Percentiles rank a stretch among this genome's conserved stretches.
Evolutionary conservation across 1,140 invertebrate genomes (phyloP).

Genomic region (Rhagoletis zephyria): DNA sequence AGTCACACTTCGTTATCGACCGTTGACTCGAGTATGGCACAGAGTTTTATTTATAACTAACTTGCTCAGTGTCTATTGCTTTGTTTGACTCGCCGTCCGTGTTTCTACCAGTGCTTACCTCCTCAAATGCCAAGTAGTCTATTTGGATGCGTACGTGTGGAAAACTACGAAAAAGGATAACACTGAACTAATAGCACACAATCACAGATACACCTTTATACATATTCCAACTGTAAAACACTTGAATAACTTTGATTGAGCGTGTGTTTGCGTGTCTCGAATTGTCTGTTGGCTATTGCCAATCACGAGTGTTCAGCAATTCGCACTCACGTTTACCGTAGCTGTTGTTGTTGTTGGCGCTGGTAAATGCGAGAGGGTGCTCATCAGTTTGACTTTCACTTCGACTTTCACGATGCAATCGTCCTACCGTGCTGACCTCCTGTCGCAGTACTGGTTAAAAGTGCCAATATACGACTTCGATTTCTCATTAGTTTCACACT

Average conservation of each 20-base stretch:
- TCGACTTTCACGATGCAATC: neutral
- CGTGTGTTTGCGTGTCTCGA: neutral
- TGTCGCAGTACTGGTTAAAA: neutral
- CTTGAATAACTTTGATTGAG: slow-evolving; percentile 52
- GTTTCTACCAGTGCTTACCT: slow-evolving; percentile 14
- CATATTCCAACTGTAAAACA: neutral
- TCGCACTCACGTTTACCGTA: neutral
- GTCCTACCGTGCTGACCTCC: neutral
- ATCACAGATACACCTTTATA: neutral
- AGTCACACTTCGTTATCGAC: neutral
- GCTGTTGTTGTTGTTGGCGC: neutral
- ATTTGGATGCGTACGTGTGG: slow-evolving; percentile 45
- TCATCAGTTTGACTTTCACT: slow-evolving; percentile 43
- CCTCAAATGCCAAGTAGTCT: slow-evolving; percentile 22
- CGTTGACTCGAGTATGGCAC: neutral
- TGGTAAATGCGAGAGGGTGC: neutral
- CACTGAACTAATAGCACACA: neutral
- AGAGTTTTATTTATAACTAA: neutral
- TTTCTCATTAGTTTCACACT: slow-evolving; percentile 55
- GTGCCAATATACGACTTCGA: slow-evolving; percentile 40
- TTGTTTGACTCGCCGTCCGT: neutral
- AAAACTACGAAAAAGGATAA: slow-evolving; percentile 53
- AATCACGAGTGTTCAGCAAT: slow-evolving; percentile 12
- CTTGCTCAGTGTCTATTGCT: neutral
- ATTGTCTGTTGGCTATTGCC: slow-evolving; percentile 40